phyloP scores from a whole-genome alignment of 2,888 invertebrate species.

The Xanthostigma xanthostigma region DNA sequence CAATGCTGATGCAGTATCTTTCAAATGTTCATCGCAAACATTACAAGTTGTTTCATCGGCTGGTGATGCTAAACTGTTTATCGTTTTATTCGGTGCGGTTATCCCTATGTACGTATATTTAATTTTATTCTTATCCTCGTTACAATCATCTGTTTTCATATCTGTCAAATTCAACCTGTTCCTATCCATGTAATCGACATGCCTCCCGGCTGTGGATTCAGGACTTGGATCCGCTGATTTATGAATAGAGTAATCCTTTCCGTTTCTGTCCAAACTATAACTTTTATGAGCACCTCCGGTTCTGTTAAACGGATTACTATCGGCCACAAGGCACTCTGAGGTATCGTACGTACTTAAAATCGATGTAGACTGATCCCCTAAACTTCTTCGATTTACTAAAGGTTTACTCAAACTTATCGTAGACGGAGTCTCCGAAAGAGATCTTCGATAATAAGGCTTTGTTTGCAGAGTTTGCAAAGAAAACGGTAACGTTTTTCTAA shows the following conservation, averaged over 20 bases:
- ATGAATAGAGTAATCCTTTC: not conserved
- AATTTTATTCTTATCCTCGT: conserved; percentile 17
- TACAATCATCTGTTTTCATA: not conserved
- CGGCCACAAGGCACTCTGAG: conserved; percentile 6
- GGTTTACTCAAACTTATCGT: conserved; percentile 17
- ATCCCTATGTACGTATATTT: conserved; percentile 26
- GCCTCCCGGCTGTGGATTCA: not conserved
- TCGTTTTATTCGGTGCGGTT: conserved; percentile 17
- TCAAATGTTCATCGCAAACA: not conserved
- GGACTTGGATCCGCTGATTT: not conserved
- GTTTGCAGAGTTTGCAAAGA: conserved; percentile 15
- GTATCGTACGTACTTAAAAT: conserved; percentile 4
- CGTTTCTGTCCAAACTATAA: not conserved
- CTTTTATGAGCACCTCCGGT: not conserved
- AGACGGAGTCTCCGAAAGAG: conserved; percentile 30
- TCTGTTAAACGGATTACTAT: conserved; percentile 5
- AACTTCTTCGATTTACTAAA: conserved; percentile 23
- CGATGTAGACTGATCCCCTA: conserved; percentile 15
- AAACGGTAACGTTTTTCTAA: not conserved
- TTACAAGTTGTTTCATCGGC: too few relatives aligned
- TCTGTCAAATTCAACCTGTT: too few relatives aligned
- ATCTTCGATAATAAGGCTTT: conserved; percentile 30
- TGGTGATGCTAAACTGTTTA: not conserved
- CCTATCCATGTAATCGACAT: not conserved
- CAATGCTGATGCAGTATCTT: not conserved